Evolutionary conservation across 2,888 invertebrate species (phyloP).

Genomic region (Tenthredo notha): DNA sequence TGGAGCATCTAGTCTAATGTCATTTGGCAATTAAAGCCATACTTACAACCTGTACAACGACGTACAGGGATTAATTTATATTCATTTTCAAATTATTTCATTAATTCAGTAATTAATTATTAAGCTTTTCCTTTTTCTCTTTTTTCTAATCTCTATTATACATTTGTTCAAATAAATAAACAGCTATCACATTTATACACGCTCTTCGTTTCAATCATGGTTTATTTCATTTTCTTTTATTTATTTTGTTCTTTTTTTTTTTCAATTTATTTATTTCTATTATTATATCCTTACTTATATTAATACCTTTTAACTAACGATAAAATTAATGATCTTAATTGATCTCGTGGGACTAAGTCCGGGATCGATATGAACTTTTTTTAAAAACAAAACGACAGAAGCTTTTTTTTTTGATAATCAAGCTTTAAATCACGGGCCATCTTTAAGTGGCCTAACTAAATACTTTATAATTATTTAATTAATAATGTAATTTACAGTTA

Average conservation of each 20-base stretch:
- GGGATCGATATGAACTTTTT: conserved; percentile 30
- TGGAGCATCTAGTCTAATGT: conserved; percentile 36
- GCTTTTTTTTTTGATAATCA: conserved; percentile 31
- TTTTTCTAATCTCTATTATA: conserved; percentile 29
- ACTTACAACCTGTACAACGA: conserved; percentile 41
- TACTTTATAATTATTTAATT: background rate
- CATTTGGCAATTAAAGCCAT: conserved; percentile 44
- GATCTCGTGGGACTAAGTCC: conserved; percentile 37
- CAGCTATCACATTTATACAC: conserved; percentile 71
- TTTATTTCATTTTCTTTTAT: background rate
- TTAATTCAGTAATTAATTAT: conserved; percentile 1
- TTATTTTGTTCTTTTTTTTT: background rate
- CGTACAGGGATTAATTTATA: conserved; percentile 36
- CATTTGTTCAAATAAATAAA: conserved; percentile 74
- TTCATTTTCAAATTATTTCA: background rate
- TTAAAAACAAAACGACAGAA: conserved; percentile 7
- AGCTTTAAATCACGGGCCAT: background rate
- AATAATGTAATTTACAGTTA: conserved; percentile 1
- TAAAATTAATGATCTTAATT: conserved; percentile 17
- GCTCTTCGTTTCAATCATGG: conserved; percentile 57
- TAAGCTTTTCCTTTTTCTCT: too few species aligned
- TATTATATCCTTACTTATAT: conserved; percentile 19
- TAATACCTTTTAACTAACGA: conserved; percentile 36
- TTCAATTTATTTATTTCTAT: background rate
- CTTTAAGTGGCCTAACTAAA: conserved; percentile 21